Evolutionary conservation across 2,797 vertebrate genomes (phyloP), one percentile per base, ranked within the genome.

Genomic region (Esox lucius): DNA sequence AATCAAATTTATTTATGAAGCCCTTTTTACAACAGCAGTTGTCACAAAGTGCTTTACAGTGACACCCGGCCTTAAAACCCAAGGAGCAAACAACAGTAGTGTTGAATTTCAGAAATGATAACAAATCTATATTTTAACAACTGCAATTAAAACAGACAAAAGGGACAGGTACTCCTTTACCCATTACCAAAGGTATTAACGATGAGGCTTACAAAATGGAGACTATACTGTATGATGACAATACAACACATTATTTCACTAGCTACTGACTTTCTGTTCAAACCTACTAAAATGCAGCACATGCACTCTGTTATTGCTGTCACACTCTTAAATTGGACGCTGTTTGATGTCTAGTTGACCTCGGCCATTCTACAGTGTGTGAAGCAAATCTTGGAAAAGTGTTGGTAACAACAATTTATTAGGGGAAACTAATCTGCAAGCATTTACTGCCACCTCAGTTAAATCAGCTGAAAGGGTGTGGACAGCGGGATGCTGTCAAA

Each of bases 181-280:
- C 66, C 26, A 64, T 73, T 61, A 68, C 59, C 62, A 69, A 64
- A 66, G 83, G 1, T 67, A 69, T 68, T 28, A 71, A 72, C 64
- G 70, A 76, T 9, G 28, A 7, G 16, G 71, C 64, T 59, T 59
- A 62, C 46, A 24, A 68, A 46, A 28, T 19, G 62, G 31, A 59
- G 70, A 73, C 65, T 35, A 35, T 35, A 35, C 33, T 5, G 71
- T 73, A 46, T 33, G 39, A 72, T 72, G 53, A 22, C 74, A 39
- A 26, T 35, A 49, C 9, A 16, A 24, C 35, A 33, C 49, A 26
- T 24, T 71, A 39, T 17, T 49, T 67, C 22, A 51, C 11, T 39
- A 39, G 24, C 46, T 22, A 15, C 26, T 64, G n/a, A 68, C 48
- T 31, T 13, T 24, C 19, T 26, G 56, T 15, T 70, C 53, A 48